phyloP scores from a whole-genome alignment of 1,140 invertebrate species.

The Tachypleus tridentatus region DNA sequence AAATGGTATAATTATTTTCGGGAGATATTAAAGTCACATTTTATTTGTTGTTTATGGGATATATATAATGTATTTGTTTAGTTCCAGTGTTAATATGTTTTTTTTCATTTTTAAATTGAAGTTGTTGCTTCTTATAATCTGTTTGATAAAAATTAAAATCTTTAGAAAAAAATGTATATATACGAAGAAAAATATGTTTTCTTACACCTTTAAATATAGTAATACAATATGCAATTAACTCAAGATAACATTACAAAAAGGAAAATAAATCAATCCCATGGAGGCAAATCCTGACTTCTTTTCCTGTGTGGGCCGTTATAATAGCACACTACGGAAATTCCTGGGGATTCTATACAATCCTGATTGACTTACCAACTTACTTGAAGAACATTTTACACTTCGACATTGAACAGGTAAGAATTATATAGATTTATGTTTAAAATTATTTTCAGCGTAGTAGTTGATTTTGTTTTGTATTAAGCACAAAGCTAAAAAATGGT shows the following conservation, averaged over 20 bases:
- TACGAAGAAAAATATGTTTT: too few relatives aligned
- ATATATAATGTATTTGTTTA: neutral
- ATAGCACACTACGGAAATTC: slow-evolving; percentile 78
- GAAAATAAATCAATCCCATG: slow-evolving; percentile 47
- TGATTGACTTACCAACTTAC: slow-evolving; percentile 85
- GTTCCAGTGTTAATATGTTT: neutral
- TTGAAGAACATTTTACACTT: slow-evolving; percentile 79
- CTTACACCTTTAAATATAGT: too few relatives aligned
- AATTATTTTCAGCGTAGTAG: too few relatives aligned
- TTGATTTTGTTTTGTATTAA: too few relatives aligned
- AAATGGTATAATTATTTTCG: too few relatives aligned
- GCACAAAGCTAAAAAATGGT: too few relatives aligned
- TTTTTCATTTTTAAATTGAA: neutral
- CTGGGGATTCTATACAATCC: slow-evolving; percentile 86
- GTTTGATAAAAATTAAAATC: too few relatives aligned
- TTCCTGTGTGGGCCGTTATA: slow-evolving; percentile 82
- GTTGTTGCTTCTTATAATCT: neutral
- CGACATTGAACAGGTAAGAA: slow-evolving; percentile 63
- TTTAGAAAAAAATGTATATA: too few relatives aligned
- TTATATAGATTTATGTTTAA: neutral
- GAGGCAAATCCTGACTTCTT: slow-evolving; percentile 58
- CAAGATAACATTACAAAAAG: neutral
- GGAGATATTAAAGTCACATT: too few relatives aligned
- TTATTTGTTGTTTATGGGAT: neutral
- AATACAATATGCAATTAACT: too few relatives aligned